phyloP scores from a whole-genome alignment of 2,797 vertebrate species.

The Phalanger gymnotis region DNA sequence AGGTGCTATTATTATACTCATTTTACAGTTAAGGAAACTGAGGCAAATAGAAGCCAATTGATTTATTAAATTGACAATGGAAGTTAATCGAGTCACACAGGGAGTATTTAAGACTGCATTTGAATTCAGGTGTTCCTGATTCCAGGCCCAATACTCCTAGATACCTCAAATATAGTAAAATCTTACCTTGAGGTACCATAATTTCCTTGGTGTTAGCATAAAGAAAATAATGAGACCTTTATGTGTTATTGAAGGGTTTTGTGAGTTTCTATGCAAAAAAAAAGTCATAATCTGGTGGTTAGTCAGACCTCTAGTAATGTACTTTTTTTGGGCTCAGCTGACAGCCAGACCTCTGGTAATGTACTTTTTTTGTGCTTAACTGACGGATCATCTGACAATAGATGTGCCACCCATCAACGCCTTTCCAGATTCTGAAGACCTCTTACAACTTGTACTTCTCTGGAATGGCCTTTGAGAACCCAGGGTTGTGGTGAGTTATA shows the following conservation, averaged over 20 bases:
- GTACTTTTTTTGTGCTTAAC: too few relatives aligned
- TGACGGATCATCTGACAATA: too few relatives aligned
- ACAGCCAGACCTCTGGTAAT: too few relatives aligned
- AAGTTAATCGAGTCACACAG: not conserved
- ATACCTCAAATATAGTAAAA: not conserved
- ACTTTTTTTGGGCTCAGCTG: too few relatives aligned
- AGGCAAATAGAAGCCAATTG: not conserved
- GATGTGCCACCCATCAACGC: too few relatives aligned
- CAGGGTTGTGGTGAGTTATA: too few relatives aligned
- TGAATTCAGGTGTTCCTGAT: not conserved
- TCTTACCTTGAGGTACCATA: not conserved
- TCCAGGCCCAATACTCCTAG: not conserved
- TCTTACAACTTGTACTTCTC: too few relatives aligned
- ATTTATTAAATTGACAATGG: too few relatives aligned
- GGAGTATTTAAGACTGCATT: not conserved
- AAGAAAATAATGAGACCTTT: not conserved
- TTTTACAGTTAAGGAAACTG: not conserved
- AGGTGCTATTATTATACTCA: not conserved
- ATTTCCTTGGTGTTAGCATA: not conserved
- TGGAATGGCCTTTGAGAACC: too few relatives aligned
- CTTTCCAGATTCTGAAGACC: too few relatives aligned
- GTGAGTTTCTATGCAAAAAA: not conserved
- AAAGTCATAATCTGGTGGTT: not conserved
- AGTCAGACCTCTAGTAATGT: too few relatives aligned
- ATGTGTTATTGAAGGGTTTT: not conserved